A percentile compares a stretch with the other conserved stretches of the same genome.
These are phyloP conservation scores for Eupithecia subfuscata DNA, from an alignment of 2,888 invertebrate species.

Conservation along the genomic window DNA sequence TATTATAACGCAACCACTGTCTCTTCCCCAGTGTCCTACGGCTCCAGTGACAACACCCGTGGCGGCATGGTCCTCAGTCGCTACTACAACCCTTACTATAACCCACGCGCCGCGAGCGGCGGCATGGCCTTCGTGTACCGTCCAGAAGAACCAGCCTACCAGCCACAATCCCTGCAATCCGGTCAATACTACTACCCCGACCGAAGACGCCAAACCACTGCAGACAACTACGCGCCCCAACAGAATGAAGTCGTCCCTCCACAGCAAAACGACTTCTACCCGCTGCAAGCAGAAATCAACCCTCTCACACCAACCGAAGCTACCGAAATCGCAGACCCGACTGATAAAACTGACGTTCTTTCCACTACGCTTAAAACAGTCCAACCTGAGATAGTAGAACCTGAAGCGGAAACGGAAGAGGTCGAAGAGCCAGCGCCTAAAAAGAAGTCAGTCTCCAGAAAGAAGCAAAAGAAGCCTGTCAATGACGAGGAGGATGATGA, in stretches of 20 bases:
- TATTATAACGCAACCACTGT: background rate
- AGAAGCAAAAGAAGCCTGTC: constrained; percentile 69
- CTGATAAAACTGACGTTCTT: constrained; percentile 63
- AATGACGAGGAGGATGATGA: constrained; percentile 82
- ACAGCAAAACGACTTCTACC: constrained; percentile 71
- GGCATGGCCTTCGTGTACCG: constrained; percentile 77
- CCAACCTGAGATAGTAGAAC: constrained; percentile 67
- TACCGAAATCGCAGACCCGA: constrained; percentile 65
- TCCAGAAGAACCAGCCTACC: constrained; percentile 54
- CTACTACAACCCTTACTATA: constrained; percentile 77
- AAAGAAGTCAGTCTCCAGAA: constrained; percentile 66
- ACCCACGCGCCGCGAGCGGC: constrained; percentile 60
- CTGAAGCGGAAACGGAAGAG: constrained; percentile 72
- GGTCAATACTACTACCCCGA: constrained; percentile 75
- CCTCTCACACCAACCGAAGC: constrained; percentile 59
- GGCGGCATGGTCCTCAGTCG: constrained; percentile 76
- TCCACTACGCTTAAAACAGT: constrained; percentile 64
- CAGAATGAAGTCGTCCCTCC: constrained; percentile 58
- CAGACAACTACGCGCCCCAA: constrained; percentile 66
- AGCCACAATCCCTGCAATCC: constrained; percentile 52
- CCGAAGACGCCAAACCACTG: constrained; percentile 70
- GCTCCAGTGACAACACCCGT: constrained; percentile 67
- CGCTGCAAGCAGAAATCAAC: constrained; percentile 59
- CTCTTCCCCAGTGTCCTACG: constrained; percentile 68
- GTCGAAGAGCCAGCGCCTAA: constrained; percentile 63